These are phyloP conservation scores for Drosophila mercatorum DNA, from an alignment of 2,888 invertebrate genomes.

Conservation along the genomic window DNA sequence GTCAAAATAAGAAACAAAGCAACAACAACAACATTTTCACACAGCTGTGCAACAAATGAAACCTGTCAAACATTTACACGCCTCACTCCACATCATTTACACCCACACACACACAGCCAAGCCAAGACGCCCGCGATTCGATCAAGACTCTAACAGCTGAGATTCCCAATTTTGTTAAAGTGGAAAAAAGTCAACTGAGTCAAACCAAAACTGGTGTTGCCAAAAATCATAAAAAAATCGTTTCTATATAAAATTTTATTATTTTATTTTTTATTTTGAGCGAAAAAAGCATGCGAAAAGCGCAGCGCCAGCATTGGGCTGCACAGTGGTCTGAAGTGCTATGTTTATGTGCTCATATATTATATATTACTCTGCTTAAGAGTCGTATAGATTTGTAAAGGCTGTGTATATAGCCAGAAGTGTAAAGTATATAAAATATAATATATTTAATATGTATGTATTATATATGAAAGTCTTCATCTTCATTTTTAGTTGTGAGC, in stretches of 20 bases:
- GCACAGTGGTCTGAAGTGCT: conserved; percentile 4
- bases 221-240: conserved; percentile 40
- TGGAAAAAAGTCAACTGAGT: conserved; percentile 12
- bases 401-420: too few species aligned
- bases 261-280: background rate
- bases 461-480: too few species aligned
- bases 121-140: conserved; percentile 20
- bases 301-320: conserved; percentile 28
- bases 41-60: conserved; percentile 64
- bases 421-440: background rate
- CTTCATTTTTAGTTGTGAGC: too few species aligned
- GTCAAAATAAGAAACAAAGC: conserved; percentile 13
- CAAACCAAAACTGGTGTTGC: conserved; percentile 50
- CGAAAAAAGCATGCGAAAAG: conserved; percentile 20
- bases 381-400: too few species aligned
- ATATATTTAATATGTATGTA: too few species aligned
- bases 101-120: conserved; percentile 27
- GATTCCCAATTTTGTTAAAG: conserved; percentile 40
- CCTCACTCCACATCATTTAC: conserved; percentile 39
- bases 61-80: conserved; percentile 65
- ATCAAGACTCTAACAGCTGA: conserved; percentile 25
- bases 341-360: background rate
- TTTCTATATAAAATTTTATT: conserved; percentile 29
- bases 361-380: background rate
- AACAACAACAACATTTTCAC: conserved; percentile 37